Evolutionary conservation across 2,888 invertebrate species (phyloP), one percentile per base, ranked within the genome.

Genomic region (Gymnocheta viridis): DNA sequence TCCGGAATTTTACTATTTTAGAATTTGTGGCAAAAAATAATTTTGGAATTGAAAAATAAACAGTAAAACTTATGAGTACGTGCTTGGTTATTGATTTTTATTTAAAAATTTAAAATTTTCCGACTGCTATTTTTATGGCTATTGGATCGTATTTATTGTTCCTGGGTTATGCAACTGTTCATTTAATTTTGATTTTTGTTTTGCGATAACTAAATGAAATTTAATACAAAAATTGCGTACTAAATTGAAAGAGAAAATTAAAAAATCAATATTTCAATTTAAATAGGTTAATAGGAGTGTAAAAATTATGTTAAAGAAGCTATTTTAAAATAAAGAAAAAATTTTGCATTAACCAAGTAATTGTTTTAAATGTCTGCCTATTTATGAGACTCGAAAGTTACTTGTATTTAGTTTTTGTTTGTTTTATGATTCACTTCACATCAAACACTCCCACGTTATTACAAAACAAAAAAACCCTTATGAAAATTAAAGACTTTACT

Each of bases 381-480:
- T 19, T 29, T n/a, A 38, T 27, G 27, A n/a, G 14, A 9, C 58
- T 58, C 10, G 41, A 22, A 35, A 22, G 24, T 51, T 24, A 32
- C 32, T 49, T 49, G 35, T 47, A 14, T 47, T 51, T 58, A 47
- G 10, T 24, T 32, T 44, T 44, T 38, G 10, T 19, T 38, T 67
- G 27, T 67, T 78, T 78, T 58, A 62, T 67, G n/a, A 78, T 78
- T 78, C 78, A 58, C 22, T 67, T 44, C 77, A 72, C 62, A 60
- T 54, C 60, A 29, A 67, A 60, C 67, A 62, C 73, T 60, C 82
- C 78, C 73, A 78, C 47, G 24, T 78, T 60, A 72, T 24, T 67
- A 44, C 12, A 49, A 38, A 27, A 29, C 0, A 44, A 29, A 49
- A 49, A 73, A 24, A 24, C 64, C 64, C 64, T 44, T 47, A 47